A percentile compares a stretch with the other conserved stretches of the same genome.
Evolutionary conservation across 30 jellyfish, hydroid and myxozoan genomes (phyloP).

Genomic region (Hydractinia symbiolongicarpus): DNA sequence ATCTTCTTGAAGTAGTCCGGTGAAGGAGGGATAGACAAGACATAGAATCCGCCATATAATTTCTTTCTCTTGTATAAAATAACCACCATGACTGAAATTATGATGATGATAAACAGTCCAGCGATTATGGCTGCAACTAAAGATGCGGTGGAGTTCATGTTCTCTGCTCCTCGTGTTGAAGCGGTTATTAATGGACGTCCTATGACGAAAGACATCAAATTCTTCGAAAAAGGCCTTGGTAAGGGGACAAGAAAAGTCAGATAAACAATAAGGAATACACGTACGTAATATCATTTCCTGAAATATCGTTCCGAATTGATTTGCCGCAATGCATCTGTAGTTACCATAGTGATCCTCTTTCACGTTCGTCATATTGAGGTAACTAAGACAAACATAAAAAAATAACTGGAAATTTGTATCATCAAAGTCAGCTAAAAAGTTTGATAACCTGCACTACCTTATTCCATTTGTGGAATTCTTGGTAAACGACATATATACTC

Average conservation of each 20-base stretch:
- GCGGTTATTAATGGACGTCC: constrained; percentile 22
- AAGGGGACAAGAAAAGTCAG: background rate
- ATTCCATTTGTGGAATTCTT: constrained; percentile 21
- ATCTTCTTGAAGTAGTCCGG: constrained; percentile 72
- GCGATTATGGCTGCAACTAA: constrained; percentile 54
- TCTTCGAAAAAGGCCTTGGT: no score
- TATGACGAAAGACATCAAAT: background rate
- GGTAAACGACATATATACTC: background rate
- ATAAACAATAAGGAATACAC: constrained; percentile 5
- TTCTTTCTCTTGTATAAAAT: constrained; percentile 45
- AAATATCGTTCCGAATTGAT: constrained; percentile 37
- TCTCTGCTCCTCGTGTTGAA: background rate
- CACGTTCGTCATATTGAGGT: constrained; percentile 25
- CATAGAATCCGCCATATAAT: constrained; percentile 88
- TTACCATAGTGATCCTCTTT: constrained; percentile 35
- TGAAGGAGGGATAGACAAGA: constrained; percentile 72
- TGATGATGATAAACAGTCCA: constrained; percentile 28
- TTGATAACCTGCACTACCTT: background rate
- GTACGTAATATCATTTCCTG: constrained; percentile 45
- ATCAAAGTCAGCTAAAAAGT: background rate
- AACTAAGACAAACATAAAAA: constrained; percentile 29
- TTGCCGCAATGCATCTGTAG: constrained; percentile 76
- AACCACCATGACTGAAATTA: constrained; percentile 30
- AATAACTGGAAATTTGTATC: background rate
- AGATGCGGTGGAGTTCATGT: constrained; percentile 13